A percentile compares a stretch with the other conserved stretches of the same genome.
phyloP scores from a whole-genome alignment of 2,888 invertebrate species.

The Falcaria lacertinaria region DNA sequence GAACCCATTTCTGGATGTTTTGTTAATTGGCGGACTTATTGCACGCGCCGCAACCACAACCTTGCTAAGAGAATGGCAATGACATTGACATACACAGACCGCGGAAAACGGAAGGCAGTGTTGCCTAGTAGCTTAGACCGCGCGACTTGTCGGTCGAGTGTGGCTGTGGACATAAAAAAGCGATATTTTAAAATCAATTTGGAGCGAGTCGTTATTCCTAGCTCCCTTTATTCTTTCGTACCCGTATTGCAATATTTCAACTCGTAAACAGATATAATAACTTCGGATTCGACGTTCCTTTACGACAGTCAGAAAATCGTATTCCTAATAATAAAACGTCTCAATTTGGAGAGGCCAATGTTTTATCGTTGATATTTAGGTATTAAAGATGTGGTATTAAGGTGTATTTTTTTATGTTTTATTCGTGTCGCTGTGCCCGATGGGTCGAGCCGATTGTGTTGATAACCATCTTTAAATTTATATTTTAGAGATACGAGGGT shows the following conservation, averaged over 20 bases:
- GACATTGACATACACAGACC: constrained; percentile 63
- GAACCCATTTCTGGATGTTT: constrained; percentile 26
- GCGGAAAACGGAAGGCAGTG: constrained; percentile 55
- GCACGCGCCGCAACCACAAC: constrained; percentile 33
- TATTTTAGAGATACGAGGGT: neutral
- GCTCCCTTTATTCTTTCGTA: constrained; percentile 30
- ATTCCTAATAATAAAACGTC: constrained; percentile 77
- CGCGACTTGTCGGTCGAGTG: too few species aligned
- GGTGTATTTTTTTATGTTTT: constrained; percentile 44
- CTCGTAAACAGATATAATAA: constrained; percentile 71
- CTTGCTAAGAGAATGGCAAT: constrained; percentile 65
- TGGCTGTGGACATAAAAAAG: neutral
- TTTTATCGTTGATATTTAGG: constrained; percentile 60
- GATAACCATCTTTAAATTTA: neutral
- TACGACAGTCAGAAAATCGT: constrained; percentile 74
- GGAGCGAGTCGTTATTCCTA: constrained; percentile 16
- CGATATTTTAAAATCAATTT: constrained; percentile 3
- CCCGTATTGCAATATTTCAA: constrained; percentile 57
- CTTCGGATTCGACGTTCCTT: constrained; percentile 55
- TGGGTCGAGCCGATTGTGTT: constrained; percentile 21
- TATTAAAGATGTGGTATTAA: constrained; percentile 61
- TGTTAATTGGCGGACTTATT: constrained; percentile 31
- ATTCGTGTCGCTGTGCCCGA: constrained; percentile 54
- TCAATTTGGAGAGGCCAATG: constrained; percentile 70
- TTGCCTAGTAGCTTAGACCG: constrained; percentile 29